Percentiles rank a stretch among this genome's conserved stretches.
Conservation (phyloP, 2,113 vertebrate genomes). For the Xenopus borealis region DNA sequence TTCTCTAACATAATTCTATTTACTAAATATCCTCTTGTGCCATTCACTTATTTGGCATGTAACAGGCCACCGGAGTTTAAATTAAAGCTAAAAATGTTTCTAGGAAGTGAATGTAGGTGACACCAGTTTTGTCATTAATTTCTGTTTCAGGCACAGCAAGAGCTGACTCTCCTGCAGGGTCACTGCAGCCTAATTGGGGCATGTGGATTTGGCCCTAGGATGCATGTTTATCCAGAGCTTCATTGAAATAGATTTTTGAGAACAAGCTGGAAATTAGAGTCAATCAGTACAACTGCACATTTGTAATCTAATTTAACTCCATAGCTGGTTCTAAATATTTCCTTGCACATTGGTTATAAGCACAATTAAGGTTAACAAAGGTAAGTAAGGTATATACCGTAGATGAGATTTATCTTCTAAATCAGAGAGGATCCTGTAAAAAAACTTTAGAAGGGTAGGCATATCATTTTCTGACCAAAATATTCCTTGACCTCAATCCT, state of each 20-base stretch:
- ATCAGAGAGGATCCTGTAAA: too few species aligned
- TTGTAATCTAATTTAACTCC: neutral
- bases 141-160: neutral
- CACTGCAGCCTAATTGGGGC: slow-evolving; percentile 10
- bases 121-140: slow-evolving; percentile 1
- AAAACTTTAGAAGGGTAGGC: too few species aligned
- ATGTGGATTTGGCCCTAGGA: slow-evolving; percentile 15
- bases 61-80: neutral
- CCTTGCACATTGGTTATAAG: too few species aligned
- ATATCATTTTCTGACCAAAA: too few species aligned
- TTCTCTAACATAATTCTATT: too few species aligned
- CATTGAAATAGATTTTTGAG: neutral
- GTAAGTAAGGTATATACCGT: too few species aligned
- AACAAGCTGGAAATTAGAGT: neutral
- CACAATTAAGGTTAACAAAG: too few species aligned
- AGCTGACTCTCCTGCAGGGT: neutral
- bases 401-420: too few species aligned
- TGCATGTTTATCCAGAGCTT: slow-evolving; percentile 1
- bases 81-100: neutral
- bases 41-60: too few species aligned
- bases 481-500: too few species aligned
- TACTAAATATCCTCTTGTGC: too few species aligned
- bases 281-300: neutral
- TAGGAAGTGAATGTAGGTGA: neutral
- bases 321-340: too few species aligned